Conservation (phyloP, 2,888 invertebrate species). For the Patella ulyssiponensis region DNA sequence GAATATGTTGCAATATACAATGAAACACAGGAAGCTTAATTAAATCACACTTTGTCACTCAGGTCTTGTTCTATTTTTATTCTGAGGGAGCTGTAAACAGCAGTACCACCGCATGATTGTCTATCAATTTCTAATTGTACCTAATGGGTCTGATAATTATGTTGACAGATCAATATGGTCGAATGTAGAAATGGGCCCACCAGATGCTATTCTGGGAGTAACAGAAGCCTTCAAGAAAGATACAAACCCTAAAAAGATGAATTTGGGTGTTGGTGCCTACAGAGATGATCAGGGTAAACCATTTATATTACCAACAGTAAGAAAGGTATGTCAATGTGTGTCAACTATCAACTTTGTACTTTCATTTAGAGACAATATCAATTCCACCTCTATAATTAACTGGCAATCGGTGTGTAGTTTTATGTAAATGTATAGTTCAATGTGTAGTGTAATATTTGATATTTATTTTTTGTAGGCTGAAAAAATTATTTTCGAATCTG, state of each 20-base stretch:
- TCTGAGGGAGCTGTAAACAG: no score
- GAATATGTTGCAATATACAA: no score
- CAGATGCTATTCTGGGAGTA: conserved; percentile 97
- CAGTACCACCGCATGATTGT: no score
- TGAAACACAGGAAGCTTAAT: no score
- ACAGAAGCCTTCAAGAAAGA: conserved; percentile 96
- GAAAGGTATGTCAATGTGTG: conserved; percentile 58
- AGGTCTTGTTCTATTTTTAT: no score
- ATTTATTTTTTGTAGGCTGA: conserved; percentile 81
- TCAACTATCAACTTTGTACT: no score
- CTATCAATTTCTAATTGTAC: no score
- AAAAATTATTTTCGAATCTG: conserved; percentile 79
- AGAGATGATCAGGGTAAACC: conserved; percentile 98
- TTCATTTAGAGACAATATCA: no score
- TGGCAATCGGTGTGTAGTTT: not conserved
- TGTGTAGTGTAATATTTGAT: not conserved
- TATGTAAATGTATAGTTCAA: not conserved
- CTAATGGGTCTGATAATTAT: not conserved
- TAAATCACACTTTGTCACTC: no score
- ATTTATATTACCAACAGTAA: conserved; percentile 90
- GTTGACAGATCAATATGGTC: conserved; percentile 67
- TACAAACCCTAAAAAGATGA: conserved; percentile 92
- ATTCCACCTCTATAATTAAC: no score
- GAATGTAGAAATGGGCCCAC: conserved; percentile 95
- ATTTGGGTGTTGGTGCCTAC: conserved; percentile 91